Base-by-base conservation (phyloP, 2,888 invertebrate genomes). In the Cylindroiulus punctatus region DNA sequence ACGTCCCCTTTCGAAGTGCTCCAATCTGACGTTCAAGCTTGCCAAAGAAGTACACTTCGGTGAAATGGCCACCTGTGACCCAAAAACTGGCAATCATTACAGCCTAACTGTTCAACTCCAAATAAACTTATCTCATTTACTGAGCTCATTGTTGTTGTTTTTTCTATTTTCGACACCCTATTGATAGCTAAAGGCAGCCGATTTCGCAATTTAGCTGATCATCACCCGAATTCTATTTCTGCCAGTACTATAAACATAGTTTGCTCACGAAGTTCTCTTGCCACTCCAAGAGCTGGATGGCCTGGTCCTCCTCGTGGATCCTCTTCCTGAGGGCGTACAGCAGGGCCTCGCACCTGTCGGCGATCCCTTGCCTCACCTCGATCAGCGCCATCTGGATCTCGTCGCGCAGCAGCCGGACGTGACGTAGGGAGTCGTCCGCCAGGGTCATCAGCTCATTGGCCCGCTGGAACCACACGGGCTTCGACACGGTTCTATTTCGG, bases 401-500 rank as follows among this genome's bases (percentile, higher is more conserved):
- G 2, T 82, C 36, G n/a, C 82, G 17, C n/a, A 82, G n/a, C 12
- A 82, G 7, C 19, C 82, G 82, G 42, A 36, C n/a, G n/a, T 22
- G 82, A 40, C 82, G 36, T 40, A 82, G 36, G 14, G 36, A 42
- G 82, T 82, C 82, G 36, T 82, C 82, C 36, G 42, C 82, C n/a
- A 42, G 22, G 1, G 82, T n/a, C 42, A 82, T 40, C 7, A 82
- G 22, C 36, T 82, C 82, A 42, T 40, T 36, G 42, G 42, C 42
- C 0, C 82, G 8, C 82, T 82, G 82, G 36, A 42, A 40, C 84
- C 84, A 84, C 32, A 52, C 44, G 40, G 44, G 26, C 22, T 84
- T 52, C 22, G 84, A 84, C 17, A 84, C 52, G n/a, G 84, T 84
- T 7, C 84, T 84, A 47, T 83, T 83, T 83, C 14, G 32, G 17